Base-by-base conservation (phyloP, 1,140 invertebrate species). In the Piezodorus guildinii region DNA sequence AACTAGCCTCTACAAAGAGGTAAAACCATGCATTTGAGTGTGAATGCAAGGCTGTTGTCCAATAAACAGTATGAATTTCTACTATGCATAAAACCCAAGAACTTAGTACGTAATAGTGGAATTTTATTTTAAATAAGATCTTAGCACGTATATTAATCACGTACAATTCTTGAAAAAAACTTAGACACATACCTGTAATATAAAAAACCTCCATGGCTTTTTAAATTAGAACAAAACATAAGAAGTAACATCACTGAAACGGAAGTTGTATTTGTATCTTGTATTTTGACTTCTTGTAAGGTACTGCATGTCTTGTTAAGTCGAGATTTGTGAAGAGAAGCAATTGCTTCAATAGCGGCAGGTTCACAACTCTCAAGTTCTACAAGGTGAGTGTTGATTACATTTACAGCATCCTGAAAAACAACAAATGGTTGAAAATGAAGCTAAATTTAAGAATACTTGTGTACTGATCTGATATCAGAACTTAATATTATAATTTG, bases 181-280 rank as follows among this genome's bases (percentile, higher is more conserved):
- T 30, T 3, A 8, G 3, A 16, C 27, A 51, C 4, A 23, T 62
- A 71, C 70, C 71, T 69, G 54, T 69, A 71, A 58, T 72, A 72
- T 2, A 72, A 66, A 44, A 71, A 72, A 21, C 71, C 71, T 27
- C 71, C 71, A 15, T 72, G 60, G 12, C 69, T 70, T 51, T 69
- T 68, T 44, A 72, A 56, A 60, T 68, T 66, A n/a, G 70, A 68
- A 14, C 68, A 60, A 56, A 71, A 71, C 27, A 70, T 60, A 15
- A 72, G 60, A n/a, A 72, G 65, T 45, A 71, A 62, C 14, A 69
- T 14, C 10, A 72, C 70, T 43, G 69, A 70, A 51, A 70, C 60
- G n/a, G 68, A 66, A 45, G 71, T 68, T 9, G 71, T 72, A 62
- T 72, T 72, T 19, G 71, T 72, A 63, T 72, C 71, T 61, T 72